Evolutionary conservation across 1,140 invertebrate genomes (phyloP).

Genomic region (Hyles euphorbiae): DNA sequence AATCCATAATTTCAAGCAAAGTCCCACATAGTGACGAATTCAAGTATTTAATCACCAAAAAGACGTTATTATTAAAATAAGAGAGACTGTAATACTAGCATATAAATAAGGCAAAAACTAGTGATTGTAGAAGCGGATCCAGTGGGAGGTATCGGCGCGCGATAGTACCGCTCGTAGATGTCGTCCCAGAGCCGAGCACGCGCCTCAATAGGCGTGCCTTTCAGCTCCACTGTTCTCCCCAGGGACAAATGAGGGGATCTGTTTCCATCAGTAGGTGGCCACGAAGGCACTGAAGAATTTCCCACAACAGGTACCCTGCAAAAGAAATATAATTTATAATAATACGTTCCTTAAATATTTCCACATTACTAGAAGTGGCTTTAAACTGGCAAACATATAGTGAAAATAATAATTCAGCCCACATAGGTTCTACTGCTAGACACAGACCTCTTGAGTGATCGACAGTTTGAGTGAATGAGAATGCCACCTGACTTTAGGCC

Average conservation of each 20-base stretch:
- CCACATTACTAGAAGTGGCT: no score
- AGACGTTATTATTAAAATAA: no score
- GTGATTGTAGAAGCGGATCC: background rate
- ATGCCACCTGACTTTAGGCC: no score
- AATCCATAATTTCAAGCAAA: no score
- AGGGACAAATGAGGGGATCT: conserved; percentile 34
- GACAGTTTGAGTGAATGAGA: no score
- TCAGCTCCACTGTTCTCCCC: conserved; percentile 20
- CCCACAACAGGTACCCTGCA: conserved; percentile 31
- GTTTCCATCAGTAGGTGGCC: conserved; percentile 24
- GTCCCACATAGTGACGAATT: no score
- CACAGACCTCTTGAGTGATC: no score
- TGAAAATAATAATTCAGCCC: no score
- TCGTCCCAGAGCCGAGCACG: conserved; percentile 33
- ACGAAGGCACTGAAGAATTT: conserved; percentile 24
- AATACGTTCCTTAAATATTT: no score
- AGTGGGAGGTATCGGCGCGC: conserved; percentile 22
- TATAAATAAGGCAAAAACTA: background rate
- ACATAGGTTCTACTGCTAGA: no score
- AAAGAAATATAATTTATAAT: conserved; percentile 10
- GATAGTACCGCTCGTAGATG: conserved; percentile 34
- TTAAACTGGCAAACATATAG: no score
- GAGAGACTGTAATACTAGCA: background rate
- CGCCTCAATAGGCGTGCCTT: conserved; percentile 18
- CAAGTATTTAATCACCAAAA: no score